phyloP scores from a whole-genome alignment of 2,113 vertebrate genomes.

The Oplegnathus fasciatus region DNA sequence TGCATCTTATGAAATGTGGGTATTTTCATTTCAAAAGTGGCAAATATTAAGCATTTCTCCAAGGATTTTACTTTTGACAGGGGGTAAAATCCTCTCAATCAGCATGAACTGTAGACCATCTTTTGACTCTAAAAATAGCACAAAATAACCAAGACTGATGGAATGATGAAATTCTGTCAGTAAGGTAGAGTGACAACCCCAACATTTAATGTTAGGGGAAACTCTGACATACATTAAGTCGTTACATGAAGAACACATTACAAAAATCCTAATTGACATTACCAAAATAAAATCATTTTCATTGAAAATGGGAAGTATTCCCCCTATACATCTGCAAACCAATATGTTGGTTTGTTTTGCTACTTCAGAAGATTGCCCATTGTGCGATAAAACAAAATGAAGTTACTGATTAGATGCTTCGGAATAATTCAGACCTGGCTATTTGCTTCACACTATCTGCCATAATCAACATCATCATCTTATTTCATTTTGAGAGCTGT shows the following conservation, averaged over 20 bases:
- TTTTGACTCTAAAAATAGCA: constrained; percentile 28
- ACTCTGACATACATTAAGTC: neutral
- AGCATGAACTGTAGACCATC: constrained; percentile 20
- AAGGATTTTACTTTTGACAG: constrained; percentile 55
- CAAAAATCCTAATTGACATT: neutral
- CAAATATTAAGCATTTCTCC: constrained; percentile 23
- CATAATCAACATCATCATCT: constrained; percentile 66
- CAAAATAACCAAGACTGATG: constrained; percentile 5
- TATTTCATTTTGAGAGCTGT: constrained; percentile 67
- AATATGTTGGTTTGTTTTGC: constrained; percentile 48
- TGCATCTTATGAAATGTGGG: constrained; percentile 31
- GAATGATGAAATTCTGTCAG: constrained; percentile 23
- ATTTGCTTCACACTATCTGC: constrained; percentile 62
- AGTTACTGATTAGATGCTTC: constrained; percentile 60
- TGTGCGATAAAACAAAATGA: constrained; percentile 59
- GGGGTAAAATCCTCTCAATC: constrained; percentile 62
- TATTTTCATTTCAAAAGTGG: constrained; percentile 33
- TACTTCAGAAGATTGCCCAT: constrained; percentile 14
- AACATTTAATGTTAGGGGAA: neutral
- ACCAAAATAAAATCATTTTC: neutral
- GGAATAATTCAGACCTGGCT: constrained; percentile 58
- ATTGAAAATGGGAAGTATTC: constrained; percentile 1
- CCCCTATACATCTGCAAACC: constrained; percentile 22
- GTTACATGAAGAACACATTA: neutral
- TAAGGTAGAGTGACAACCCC: neutral